Conservation (phyloP, 2,113 vertebrate genomes). For the Origma solitaria region DNA sequence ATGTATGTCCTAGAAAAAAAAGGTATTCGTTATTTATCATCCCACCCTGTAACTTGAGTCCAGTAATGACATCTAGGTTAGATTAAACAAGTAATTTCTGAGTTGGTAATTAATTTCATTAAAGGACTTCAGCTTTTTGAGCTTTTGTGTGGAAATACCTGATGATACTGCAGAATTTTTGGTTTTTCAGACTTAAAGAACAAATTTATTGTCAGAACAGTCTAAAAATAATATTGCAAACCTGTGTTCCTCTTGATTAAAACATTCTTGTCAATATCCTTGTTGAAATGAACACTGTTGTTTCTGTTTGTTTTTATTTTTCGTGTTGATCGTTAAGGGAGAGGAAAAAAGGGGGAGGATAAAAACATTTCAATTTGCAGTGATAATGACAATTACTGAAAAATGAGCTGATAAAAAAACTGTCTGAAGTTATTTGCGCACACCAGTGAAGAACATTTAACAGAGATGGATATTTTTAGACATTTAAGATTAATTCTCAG, state of each 20-base stretch:
- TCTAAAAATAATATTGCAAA: background rate
- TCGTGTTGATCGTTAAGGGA: background rate
- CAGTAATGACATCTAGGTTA: background rate
- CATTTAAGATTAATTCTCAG: background rate
- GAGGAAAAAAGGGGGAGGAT: fast-evolving
- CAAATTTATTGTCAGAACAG: background rate
- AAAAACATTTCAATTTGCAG: background rate
- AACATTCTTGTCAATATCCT: background rate
- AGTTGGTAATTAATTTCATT: background rate
- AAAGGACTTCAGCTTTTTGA: background rate
- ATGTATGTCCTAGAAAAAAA: background rate
- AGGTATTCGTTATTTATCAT: background rate
- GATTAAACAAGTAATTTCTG: background rate
- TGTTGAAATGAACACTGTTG: background rate
- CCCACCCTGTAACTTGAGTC: background rate
- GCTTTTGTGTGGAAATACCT: background rate
- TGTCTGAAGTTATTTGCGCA: background rate
- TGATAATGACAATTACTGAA: background rate
- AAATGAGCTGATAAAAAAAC: background rate
- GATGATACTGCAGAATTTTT: background rate
- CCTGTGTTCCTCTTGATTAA: background rate
- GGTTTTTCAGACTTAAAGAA: background rate
- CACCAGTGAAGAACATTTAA: background rate
- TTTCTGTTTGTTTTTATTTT: background rate
- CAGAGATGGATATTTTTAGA: background rate